phyloP scores from a whole-genome alignment of 2,888 invertebrate species.

The Zhuqinia jingwanae region DNA sequence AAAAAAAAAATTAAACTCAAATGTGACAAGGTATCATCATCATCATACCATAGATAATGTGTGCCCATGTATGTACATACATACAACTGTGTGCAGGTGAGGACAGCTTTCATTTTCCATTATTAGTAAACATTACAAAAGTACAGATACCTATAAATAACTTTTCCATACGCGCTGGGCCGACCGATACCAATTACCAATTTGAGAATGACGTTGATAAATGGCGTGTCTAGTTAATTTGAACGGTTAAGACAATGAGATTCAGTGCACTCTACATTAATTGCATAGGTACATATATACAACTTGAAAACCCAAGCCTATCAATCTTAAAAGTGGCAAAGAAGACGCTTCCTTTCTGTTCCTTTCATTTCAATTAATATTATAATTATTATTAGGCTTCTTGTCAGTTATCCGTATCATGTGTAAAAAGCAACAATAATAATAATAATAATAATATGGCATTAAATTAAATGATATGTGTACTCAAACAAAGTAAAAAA shows the following conservation, averaged over 20 bases:
- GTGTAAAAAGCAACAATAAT: background rate
- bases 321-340: background rate
- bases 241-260: background rate
- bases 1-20: background rate
- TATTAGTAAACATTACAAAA: background rate
- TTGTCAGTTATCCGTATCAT: background rate
- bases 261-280: background rate
- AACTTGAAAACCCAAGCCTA: background rate
- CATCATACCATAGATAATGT: too few species aligned
- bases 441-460: background rate
- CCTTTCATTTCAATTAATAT: background rate
- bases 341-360: background rate
- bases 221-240: conserved; percentile 14
- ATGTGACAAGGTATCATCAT: too few species aligned
- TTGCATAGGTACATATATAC: background rate
- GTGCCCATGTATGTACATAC: too few species aligned
- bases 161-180: background rate
- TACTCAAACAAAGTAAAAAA: background rate
- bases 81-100: background rate
- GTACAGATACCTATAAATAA: conserved; percentile 4
- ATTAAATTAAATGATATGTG: background rate
- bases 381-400: background rate
- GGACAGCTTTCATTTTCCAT: conserved; percentile 20
- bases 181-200: conserved; percentile 19
- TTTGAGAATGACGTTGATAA: conserved; percentile 25